These are phyloP conservation scores for Calliopum simillimum DNA, from an alignment of 2,888 invertebrate species.

Conservation along the genomic window DNA sequence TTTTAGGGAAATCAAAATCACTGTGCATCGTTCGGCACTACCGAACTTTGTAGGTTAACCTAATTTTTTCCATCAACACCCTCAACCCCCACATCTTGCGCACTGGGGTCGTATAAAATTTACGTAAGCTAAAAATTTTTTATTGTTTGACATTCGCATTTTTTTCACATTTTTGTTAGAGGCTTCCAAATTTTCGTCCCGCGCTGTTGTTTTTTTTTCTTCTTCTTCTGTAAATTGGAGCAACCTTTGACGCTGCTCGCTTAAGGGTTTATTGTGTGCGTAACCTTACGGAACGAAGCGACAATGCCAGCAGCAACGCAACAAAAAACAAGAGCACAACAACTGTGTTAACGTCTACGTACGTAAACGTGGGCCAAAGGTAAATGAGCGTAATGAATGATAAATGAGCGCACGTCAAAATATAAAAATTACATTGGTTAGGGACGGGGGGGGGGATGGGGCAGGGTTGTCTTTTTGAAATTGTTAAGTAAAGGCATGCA, in stretches of 20 bases:
- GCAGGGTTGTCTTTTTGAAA: too few relatives aligned
- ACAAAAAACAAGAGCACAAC: not conserved
- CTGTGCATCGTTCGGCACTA: too few relatives aligned
- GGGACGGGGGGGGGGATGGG: not conserved
- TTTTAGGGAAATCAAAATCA: too few relatives aligned
- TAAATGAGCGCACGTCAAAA: conserved; percentile 62
- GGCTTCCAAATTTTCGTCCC: too few relatives aligned
- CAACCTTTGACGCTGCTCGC: conserved; percentile 37
- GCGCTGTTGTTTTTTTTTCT: not conserved
- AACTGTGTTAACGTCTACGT: conserved; percentile 13
- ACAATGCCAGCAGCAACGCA: not conserved
- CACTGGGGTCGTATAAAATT: not conserved
- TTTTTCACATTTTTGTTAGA: too few relatives aligned
- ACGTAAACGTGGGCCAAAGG: conserved; percentile 33
- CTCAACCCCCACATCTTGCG: too few relatives aligned
- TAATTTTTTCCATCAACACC: too few relatives aligned
- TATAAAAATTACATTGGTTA: conserved; percentile 28
- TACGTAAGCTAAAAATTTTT: conserved; percentile 12
- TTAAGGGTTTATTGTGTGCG: conserved; percentile 59
- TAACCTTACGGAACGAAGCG: conserved; percentile 52
- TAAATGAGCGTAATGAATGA: conserved; percentile 61
- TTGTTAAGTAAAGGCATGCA: too few relatives aligned
- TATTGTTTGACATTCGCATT: conserved; percentile 22
- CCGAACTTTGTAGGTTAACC: too few relatives aligned
- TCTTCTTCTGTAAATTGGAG: not conserved